Percentiles rank a stretch among this genome's conserved stretches.
These are phyloP conservation scores for Druon quercuslanigerum DNA, from an alignment of 1,140 invertebrate genomes.

Conservation along the genomic window DNA sequence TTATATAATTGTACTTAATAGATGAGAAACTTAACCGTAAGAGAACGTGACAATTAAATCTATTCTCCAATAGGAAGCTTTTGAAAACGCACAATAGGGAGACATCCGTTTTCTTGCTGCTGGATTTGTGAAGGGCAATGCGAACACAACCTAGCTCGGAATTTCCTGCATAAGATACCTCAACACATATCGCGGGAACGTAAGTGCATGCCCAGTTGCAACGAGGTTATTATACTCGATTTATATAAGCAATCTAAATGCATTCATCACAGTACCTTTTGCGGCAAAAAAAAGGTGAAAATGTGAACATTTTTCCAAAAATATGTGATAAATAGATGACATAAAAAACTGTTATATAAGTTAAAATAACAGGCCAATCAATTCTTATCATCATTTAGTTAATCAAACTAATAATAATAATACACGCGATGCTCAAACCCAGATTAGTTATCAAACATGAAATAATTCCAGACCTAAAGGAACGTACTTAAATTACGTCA, in stretches of 20 bases:
- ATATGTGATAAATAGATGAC: too few relatives aligned
- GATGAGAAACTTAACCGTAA: not conserved
- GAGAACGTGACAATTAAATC: not conserved
- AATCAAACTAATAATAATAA: too few relatives aligned
- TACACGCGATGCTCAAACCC: too few relatives aligned
- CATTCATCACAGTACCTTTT: not conserved
- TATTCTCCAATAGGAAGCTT: not conserved
- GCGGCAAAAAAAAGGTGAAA: not conserved
- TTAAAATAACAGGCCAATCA: too few relatives aligned
- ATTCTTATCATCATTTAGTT: too few relatives aligned
- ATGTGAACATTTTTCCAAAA: too few relatives aligned
- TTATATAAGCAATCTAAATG: constrained; percentile 19
- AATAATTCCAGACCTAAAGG: too few relatives aligned
- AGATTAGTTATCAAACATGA: too few relatives aligned
- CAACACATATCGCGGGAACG: not conserved
- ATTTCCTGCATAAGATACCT: constrained; percentile 22
- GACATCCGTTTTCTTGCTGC: constrained; percentile 23
- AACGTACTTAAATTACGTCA: too few relatives aligned
- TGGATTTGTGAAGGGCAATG: constrained; percentile 1
- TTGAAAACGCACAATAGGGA: not conserved
- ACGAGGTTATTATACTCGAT: constrained; percentile 17
- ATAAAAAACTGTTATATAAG: too few relatives aligned
- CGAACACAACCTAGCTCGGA: constrained; percentile 15
- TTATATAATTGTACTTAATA: constrained; percentile 14
- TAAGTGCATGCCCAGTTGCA: not conserved